Base-by-base conservation (phyloP, 2,888 invertebrate species). In the Zaprionus lineosus region DNA sequence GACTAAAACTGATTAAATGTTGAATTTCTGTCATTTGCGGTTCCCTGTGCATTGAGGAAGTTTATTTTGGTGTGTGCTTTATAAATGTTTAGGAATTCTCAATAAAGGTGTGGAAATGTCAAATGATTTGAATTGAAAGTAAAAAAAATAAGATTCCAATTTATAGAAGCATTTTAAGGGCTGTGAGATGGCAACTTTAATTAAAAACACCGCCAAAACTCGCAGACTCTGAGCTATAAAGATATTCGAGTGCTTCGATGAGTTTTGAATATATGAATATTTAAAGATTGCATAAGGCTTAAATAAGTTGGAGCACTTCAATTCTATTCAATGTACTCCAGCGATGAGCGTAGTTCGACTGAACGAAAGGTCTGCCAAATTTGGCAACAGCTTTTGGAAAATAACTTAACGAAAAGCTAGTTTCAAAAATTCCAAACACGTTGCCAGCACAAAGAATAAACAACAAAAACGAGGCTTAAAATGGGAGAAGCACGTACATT, bases 371-470 rank as follows among this genome's bases (percentile, higher is more conserved):
- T 44, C 40, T 60, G 31, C 48, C 48, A 15, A 43, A 55, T 31
- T 43, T 69, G 53, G 58, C 53, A 58, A 63, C 44, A 48, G 31
- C 16, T 24, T 59, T 39, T 28, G 11, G 12, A 29, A 50, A 14
- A 34, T 46, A 46, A 14, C 8, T 21, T 16, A 18, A 44, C 28
- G 14, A 55, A 34, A 21, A 29, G 5, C 18, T 18, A 55, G 16
- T 47, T 37, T 40, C 61, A 37, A 44, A 16, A 33, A 67, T 66
- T 66, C 67, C 43, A 61, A 9, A 51, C 61, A 61, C 66, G 55
- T 15, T 39, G 14, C 18, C 29, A 11, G 15, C 51, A 48, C 44
- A 48, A 36, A 68, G 68, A 67, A 67, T 68, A 24, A 62, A 56
- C n/a, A n/a, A n/a, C n/a, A 48, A 24, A 37, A 59, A 28, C 37